These are phyloP conservation scores for Lypha dubia DNA, from an alignment of 2,888 invertebrate species.

Conservation along the genomic window DNA sequence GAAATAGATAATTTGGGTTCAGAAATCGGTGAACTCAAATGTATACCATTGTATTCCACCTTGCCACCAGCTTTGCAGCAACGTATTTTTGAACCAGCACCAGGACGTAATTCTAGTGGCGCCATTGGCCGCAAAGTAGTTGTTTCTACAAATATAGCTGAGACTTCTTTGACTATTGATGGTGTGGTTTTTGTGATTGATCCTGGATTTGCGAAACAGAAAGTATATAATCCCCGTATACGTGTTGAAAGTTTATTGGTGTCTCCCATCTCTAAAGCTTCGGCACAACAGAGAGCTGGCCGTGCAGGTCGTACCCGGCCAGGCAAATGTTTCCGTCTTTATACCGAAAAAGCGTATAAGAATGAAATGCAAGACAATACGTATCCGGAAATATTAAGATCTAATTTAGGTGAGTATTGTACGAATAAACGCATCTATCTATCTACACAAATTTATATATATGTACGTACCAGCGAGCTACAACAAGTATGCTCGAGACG, in stretches of 20 bases:
- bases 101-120: constrained; percentile 94
- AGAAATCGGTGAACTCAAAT: constrained; percentile 98
- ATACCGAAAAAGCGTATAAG: constrained; percentile 97
- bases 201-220: constrained; percentile 99
- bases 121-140: constrained; percentile 96
- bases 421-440: too few relatives aligned
- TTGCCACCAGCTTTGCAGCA: constrained; percentile 98
- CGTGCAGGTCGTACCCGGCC: constrained; percentile 99
- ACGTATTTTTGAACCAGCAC: constrained; percentile 98
- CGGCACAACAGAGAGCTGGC: constrained; percentile 98
- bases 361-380: constrained; percentile 99
- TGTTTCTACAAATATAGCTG: constrained; percentile 99
- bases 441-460: constrained; percentile 66
- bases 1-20: constrained; percentile 98
- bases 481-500: too few relatives aligned
- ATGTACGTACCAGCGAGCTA: not conserved
- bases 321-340: constrained; percentile 98
- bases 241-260: constrained; percentile 98
- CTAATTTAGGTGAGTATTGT: constrained; percentile 79
- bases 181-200: constrained; percentile 99
- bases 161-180: constrained; percentile 99
- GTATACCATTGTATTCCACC: constrained; percentile 99
- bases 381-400: constrained; percentile 96
- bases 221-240: constrained; percentile 88
- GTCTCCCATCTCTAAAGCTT: constrained; percentile 99